Percentiles rank a stretch among this genome's conserved stretches.
These are phyloP conservation scores for Nomada lathburiana DNA, from an alignment of 2,888 invertebrate species.

Conservation along the genomic window DNA sequence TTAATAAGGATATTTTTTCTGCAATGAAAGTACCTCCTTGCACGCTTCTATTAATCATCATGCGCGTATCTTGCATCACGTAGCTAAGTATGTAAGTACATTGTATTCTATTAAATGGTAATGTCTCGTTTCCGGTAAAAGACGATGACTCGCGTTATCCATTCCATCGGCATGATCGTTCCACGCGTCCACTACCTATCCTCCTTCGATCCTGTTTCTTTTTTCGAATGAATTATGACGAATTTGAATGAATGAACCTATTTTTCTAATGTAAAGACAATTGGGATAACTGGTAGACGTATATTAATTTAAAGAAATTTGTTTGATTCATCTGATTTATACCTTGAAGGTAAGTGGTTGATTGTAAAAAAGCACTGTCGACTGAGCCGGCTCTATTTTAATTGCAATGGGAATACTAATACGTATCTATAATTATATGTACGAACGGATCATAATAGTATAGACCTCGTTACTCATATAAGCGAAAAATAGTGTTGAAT, in stretches of 20 bases:
- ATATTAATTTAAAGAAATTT: too few relatives aligned
- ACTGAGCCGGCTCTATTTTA: too few relatives aligned
- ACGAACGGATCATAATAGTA: too few relatives aligned
- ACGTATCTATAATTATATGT: too few relatives aligned
- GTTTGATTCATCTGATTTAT: too few relatives aligned
- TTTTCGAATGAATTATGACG: conserved; percentile 42
- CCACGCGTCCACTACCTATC: conserved; percentile 31
- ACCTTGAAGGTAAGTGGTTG: too few relatives aligned
- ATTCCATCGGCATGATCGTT: conserved; percentile 32
- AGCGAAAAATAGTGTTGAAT: too few relatives aligned
- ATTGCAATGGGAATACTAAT: too few relatives aligned
- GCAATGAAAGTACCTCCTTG: conserved; percentile 33
- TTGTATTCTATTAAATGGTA: conserved; percentile 52
- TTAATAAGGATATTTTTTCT: conserved; percentile 17
- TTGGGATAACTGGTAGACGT: too few relatives aligned
- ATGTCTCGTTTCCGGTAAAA: conserved; percentile 39
- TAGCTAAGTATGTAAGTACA: not conserved
- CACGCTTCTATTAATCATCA: not conserved
- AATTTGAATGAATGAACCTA: not conserved
- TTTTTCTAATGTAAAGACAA: not conserved
- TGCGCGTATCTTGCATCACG: not conserved
- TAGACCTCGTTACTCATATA: too few relatives aligned
- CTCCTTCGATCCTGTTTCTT: conserved; percentile 69
- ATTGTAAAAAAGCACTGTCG: too few relatives aligned
- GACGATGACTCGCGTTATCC: conserved; percentile 11